Evolutionary conservation across 1,140 invertebrate species (phyloP), one percentile per base, ranked within the genome.

Genomic region (Drosophila pruinosa): DNA sequence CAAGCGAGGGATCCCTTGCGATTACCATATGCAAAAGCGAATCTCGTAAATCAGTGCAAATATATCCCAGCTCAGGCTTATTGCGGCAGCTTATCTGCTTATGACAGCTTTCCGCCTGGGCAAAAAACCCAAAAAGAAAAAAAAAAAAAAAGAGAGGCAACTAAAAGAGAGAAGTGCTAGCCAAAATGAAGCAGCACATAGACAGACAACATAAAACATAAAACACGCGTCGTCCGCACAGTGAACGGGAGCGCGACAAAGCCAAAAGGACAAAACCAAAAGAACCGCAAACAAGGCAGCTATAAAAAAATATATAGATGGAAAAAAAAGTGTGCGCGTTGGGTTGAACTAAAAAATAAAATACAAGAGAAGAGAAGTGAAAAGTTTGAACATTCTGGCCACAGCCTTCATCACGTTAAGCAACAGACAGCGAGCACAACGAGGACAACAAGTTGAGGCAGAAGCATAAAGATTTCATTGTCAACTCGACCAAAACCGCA

Each of bases 1-100:
- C 22, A 19, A 43, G 26, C 10, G 19, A 48, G 17, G 52, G 58
- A 39, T 57, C 54, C 75, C 22, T 41, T 63, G 61, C 62, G 88
- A 89, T 90, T 90, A 85, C 88, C 88, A 90, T 90, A 90, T 90
- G 88, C 82, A 90, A 90, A 90, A 78, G 69, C 67, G 82, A 85
- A 76, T 88, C 88, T 75, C 88, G 88, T 90, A 90, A 90, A 90
- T 90, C 88, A 90, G 88, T 75, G 88, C 83, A 90, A 90, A 90
- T 89, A 90, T 80, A 88, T 89, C 88, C 89, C 63, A 69, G 79
- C 73, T 88, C 78, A 72, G 75, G 88, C 88, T 89, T 90, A 90
- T 90, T 90, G 88, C 88, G 73, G 78, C 77, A 85, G 88, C 88
- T 90, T 90, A 90, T 90, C 88, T 90, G 88, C 88, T 90, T 90